Evolutionary conservation across 2,797 vertebrate species (phyloP).

Genomic region (Cottoperca gobio): DNA sequence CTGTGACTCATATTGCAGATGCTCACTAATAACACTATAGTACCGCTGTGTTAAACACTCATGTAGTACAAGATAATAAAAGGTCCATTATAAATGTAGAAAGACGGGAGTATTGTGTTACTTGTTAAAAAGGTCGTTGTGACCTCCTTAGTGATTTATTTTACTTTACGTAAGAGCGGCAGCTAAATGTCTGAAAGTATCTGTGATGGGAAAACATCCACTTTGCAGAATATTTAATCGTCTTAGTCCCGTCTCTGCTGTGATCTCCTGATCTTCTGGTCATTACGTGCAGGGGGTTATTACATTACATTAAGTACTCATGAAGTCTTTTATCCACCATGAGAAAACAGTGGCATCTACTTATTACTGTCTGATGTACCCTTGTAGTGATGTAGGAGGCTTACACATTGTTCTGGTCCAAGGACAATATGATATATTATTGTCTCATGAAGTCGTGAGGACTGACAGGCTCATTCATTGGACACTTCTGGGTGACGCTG

Average conservation of each 20-base stretch:
- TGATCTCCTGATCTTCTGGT: slow-evolving; percentile 4
- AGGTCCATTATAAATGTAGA: background rate
- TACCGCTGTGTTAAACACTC: background rate
- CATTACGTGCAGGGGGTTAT: background rate
- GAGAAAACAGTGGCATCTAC: slow-evolving; percentile 1
- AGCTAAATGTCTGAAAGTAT: background rate
- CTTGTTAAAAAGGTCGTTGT: too few species aligned
- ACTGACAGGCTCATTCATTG: background rate
- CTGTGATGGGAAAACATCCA: background rate
- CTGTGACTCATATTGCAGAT: slow-evolving; percentile 49
- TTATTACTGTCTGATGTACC: background rate
- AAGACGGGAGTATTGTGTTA: background rate
- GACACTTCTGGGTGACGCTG: background rate
- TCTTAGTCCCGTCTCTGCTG: background rate
- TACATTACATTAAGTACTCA: background rate
- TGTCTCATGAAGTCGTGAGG: background rate
- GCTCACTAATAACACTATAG: slow-evolving; percentile 15
- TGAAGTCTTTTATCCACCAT: background rate
- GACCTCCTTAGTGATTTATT: too few species aligned
- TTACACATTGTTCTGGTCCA: background rate
- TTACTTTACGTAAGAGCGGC: background rate
- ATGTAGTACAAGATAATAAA: background rate
- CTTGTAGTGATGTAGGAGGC: background rate
- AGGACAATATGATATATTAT: background rate
- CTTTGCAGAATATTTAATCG: background rate